Evolutionary conservation across 2,888 invertebrate genomes (phyloP).

Genomic region (Tuta absoluta): DNA sequence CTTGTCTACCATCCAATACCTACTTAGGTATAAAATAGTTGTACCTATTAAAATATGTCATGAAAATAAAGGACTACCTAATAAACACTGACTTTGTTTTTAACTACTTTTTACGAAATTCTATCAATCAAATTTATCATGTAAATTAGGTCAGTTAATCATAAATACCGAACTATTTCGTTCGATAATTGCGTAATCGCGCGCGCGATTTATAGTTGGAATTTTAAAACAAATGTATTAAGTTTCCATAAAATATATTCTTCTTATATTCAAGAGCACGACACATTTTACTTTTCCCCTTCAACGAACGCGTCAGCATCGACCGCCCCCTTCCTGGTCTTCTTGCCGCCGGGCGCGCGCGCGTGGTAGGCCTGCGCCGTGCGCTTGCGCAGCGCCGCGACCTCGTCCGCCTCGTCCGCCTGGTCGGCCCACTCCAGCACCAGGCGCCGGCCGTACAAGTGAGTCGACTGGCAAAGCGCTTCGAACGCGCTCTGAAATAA

Average conservation of each 20-base stretch:
- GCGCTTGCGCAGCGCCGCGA: conserved; percentile 91
- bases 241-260: neutral
- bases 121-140: neutral
- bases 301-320: conserved; percentile 73
- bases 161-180: no score
- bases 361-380: conserved; percentile 84
- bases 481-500: conserved; percentile 91
- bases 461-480: conserved; percentile 96
- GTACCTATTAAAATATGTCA: conserved; percentile 26
- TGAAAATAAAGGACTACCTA: conserved; percentile 30
- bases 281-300: conserved; percentile 46
- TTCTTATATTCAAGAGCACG: neutral
- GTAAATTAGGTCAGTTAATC: neutral
- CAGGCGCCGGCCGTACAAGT: conserved; percentile 97
- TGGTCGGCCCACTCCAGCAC: conserved; percentile 97
- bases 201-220: no score
- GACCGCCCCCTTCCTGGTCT: conserved; percentile 70
- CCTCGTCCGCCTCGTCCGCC: conserved; percentile 84
- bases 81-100: neutral
- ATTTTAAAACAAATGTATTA: neutral
- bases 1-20: conserved; percentile 29
- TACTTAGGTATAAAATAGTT: conserved; percentile 21
- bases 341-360: conserved; percentile 69
- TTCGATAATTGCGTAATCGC: no score
- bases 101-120: neutral